Evolutionary conservation across 1,140 invertebrate species (phyloP).

Genomic region (Zaprionus gabonicus): DNA sequence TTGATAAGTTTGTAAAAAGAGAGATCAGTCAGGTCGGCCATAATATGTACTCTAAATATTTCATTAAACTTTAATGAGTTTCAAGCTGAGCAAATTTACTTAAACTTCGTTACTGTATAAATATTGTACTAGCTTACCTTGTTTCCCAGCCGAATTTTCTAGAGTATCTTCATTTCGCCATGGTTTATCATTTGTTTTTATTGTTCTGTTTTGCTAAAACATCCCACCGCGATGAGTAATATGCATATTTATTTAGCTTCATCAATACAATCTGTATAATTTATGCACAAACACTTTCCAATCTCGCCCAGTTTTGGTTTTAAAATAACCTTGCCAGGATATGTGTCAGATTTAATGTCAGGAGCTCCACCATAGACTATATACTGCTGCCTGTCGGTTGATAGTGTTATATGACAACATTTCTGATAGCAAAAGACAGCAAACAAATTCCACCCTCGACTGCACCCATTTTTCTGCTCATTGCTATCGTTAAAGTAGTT

Average conservation of each 20-base stretch:
- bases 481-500: background rate
- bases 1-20: background rate
- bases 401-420: constrained; percentile 28
- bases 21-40: background rate
- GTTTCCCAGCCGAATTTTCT: background rate
- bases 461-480: background rate
- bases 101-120: background rate
- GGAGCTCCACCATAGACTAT: constrained; percentile 7
- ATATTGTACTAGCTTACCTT: background rate
- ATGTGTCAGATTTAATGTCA: constrained; percentile 22
- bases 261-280: background rate
- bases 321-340: background rate
- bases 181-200: background rate
- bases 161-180: background rate
- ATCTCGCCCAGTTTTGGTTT: background rate
- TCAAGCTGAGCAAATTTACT: background rate
- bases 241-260: background rate
- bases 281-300: background rate
- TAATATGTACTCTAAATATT: background rate
- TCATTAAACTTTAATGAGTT: background rate
- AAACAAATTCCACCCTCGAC: constrained; percentile 4
- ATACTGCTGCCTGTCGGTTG: constrained; percentile 2
- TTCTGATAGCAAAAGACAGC: constrained; percentile 2
- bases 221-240: background rate
- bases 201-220: background rate